These are phyloP conservation scores for Peromyscus nudipes DNA, from an alignment of 2,797 vertebrate genomes.

Conservation along the genomic window DNA sequence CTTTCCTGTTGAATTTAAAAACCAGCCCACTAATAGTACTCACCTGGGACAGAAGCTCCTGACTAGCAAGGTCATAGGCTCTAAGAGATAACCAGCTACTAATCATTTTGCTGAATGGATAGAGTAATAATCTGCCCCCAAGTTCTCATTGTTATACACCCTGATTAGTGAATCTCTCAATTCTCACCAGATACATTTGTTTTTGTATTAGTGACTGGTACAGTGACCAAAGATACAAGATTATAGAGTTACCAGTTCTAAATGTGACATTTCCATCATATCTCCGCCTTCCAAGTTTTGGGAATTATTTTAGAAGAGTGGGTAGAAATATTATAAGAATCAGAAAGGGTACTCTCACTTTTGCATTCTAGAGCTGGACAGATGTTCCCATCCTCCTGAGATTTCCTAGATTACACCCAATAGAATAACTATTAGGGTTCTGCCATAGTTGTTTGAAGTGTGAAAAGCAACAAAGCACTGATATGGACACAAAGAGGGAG, in stretches of 20 bases:
- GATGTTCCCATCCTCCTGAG: not conserved
- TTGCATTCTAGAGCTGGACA: not conserved
- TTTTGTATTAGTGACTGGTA: not conserved
- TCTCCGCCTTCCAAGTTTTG: not conserved
- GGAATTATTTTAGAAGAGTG: not conserved
- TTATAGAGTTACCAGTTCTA: not conserved
- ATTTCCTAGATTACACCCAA: not conserved
- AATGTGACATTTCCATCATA: not conserved
- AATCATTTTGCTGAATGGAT: not conserved
- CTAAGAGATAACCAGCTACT: not conserved
- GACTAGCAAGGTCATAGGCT: not conserved
- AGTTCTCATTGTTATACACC: not conserved
- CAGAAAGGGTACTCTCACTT: not conserved
- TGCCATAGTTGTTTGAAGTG: not conserved
- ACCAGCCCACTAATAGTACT: not conserved
- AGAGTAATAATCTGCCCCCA: not conserved
- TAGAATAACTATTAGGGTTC: not conserved
- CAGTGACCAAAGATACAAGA: not conserved
- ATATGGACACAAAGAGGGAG: not conserved
- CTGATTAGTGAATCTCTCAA: not conserved
- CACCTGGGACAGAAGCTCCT: not conserved
- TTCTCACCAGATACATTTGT: not conserved
- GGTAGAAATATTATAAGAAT: not conserved
- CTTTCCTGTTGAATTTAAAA: not conserved
- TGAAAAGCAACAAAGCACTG: not conserved